Evolutionary conservation across 30 jellyfish, hydroid and myxozoan genomes (phyloP).

Genomic region (Hydractinia symbiolongicarpus): DNA sequence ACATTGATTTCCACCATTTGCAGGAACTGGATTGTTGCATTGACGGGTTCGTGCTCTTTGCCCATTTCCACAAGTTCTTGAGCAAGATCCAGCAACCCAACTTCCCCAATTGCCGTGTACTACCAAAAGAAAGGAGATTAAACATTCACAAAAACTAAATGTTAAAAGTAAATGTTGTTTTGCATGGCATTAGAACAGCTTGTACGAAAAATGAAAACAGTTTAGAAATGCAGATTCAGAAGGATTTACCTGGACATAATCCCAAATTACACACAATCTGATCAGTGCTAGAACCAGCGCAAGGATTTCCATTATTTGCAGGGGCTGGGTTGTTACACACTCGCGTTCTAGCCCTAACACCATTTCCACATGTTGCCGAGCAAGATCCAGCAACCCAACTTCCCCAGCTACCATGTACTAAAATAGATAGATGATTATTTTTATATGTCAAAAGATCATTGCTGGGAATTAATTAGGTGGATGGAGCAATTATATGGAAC

Average conservation of each 20-base stretch:
- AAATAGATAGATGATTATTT: background rate
- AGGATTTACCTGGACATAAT: constrained; percentile 1
- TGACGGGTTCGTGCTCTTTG: background rate
- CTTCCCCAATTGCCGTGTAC: background rate
- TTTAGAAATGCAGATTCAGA: background rate
- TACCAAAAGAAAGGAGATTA: no score
- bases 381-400: constrained; percentile 6
- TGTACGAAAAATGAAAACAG: no score
- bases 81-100: constrained; percentile 1
- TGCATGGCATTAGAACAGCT: no score
- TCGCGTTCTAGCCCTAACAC: background rate
- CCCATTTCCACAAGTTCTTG: background rate
- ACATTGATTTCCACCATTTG: background rate
- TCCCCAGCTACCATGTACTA: constrained; percentile 13
- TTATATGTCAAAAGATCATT: no score
- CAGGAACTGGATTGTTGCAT: background rate
- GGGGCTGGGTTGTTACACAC: constrained; percentile 10
- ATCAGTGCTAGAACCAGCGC: background rate
- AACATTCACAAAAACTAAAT: no score
- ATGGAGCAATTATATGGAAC: no score
- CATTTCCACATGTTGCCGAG: constrained; percentile 1
- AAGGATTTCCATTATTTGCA: constrained; percentile 5
- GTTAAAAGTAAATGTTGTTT: no score
- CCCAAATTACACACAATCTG: background rate
- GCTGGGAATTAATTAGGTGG: no score